Percentiles rank a stretch among this genome's conserved stretches.
Evolutionary conservation across 92 coral and sea anemone genomes (phyloP).

Genomic region (Meandrina meandrites): DNA sequence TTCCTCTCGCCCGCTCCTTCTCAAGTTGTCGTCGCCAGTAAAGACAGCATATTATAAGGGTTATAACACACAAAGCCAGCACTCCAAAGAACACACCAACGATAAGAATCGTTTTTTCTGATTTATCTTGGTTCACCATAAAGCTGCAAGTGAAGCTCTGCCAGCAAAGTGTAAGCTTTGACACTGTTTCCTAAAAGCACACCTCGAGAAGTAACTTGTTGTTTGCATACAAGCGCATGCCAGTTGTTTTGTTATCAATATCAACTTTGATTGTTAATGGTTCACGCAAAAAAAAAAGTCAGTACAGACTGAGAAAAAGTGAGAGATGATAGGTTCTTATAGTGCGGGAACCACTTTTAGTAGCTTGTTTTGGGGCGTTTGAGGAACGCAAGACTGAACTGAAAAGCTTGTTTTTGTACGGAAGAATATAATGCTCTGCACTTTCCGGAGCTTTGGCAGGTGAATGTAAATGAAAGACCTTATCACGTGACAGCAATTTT

Average conservation of each 20-base stretch:
- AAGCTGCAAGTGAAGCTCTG: background rate
- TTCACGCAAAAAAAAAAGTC: background rate
- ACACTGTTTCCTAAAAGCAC: background rate
- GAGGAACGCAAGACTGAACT: background rate
- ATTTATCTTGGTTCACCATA: conserved; percentile 10
- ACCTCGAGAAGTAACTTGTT: background rate
- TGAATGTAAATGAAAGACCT: background rate
- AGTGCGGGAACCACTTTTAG: background rate
- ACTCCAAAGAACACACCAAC: conserved; percentile 88
- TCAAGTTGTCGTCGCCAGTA: conserved; percentile 81
- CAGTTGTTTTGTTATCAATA: background rate
- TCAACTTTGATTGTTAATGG: background rate
- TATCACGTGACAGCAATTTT: conserved; percentile 11
- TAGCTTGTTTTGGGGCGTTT: background rate
- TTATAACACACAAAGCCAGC: conserved; percentile 57
- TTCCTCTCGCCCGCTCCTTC: conserved; percentile 50
- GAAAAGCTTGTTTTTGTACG: background rate
- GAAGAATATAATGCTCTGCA: background rate
- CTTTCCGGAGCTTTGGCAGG: background rate
- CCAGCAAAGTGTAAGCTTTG: background rate
- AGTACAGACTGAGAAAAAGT: background rate
- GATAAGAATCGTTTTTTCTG: conserved; percentile 58
- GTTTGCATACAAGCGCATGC: background rate
- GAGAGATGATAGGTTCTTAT: background rate
- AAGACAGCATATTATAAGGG: conserved; percentile 68